phyloP scores from a whole-genome alignment of 2,888 invertebrate species.

The Lordiphosa andalusiaca region DNA sequence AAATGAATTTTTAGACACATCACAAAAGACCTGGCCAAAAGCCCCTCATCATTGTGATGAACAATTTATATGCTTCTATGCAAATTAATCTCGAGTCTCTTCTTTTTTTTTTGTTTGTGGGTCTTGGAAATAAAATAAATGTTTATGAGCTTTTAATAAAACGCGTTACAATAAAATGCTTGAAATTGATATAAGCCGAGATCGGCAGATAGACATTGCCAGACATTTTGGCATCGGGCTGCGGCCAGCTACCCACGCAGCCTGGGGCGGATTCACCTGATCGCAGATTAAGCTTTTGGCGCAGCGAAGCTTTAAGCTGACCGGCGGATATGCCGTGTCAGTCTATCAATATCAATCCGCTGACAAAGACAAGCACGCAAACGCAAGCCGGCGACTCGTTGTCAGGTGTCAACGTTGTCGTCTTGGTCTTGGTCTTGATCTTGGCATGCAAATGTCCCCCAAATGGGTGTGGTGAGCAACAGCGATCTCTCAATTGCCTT shows the following conservation, averaged over 20 bases:
- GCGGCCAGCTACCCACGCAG: slow-evolving; percentile 1
- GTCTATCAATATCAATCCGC: slow-evolving; percentile 60
- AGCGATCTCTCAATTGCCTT: slow-evolving; percentile 63
- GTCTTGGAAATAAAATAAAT: slow-evolving; percentile 65
- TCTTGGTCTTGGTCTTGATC: slow-evolving; percentile 24
- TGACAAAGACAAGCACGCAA: slow-evolving; percentile 49
- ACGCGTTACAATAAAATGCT: slow-evolving; percentile 68
- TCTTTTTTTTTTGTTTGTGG: slow-evolving; percentile 66
- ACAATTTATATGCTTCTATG: slow-evolving; percentile 72
- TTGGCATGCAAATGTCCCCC: slow-evolving; percentile 51
- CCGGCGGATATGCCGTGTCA: slow-evolving; percentile 70
- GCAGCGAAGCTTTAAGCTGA: slow-evolving; percentile 31
- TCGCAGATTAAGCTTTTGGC: slow-evolving; percentile 9
- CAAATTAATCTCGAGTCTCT: slow-evolving; percentile 44
- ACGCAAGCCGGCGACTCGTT: slow-evolving; percentile 67
- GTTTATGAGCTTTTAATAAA: slow-evolving; percentile 73
- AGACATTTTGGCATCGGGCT: slow-evolving; percentile 65
- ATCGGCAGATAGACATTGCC: slow-evolving; percentile 19
- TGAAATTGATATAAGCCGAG: slow-evolving; percentile 63
- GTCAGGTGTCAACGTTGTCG: slow-evolving; percentile 71
- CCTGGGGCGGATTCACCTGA: slow-evolving; percentile 16
- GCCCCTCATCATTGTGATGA: slow-evolving; percentile 59
- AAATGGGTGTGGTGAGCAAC: slow-evolving; percentile 38
- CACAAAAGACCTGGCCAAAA: slow-evolving; percentile 44
- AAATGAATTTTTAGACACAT: slow-evolving; percentile 62